These are phyloP conservation scores for Prunella fulvescens DNA, from an alignment of 2,113 vertebrate genomes.

Conservation along the genomic window DNA sequence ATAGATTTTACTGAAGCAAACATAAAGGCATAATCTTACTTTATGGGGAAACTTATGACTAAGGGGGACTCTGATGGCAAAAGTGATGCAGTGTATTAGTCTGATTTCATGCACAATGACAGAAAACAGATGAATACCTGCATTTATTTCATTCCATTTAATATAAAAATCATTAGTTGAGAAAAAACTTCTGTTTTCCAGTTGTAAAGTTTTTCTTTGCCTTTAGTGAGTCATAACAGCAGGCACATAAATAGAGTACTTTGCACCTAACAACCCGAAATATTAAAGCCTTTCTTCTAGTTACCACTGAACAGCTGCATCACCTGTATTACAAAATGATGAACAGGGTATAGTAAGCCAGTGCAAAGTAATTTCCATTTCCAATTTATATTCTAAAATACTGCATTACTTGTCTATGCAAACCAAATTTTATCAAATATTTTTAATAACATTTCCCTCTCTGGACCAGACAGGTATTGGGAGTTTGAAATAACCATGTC, in stretches of 20 bases:
- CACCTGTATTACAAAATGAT: conserved; percentile 35
- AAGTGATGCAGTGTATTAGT: neutral
- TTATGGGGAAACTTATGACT: neutral
- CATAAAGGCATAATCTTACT: neutral
- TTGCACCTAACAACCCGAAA: neutral
- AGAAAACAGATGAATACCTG: neutral
- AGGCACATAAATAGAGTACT: conserved; percentile 4
- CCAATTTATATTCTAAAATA: conserved; percentile 47
- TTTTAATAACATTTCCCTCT: conserved; percentile 25
- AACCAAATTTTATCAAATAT: neutral
- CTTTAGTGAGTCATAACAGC: conserved; percentile 24
- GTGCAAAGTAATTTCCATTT: conserved; percentile 35
- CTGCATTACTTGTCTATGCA: conserved; percentile 1
- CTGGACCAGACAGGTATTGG: neutral
- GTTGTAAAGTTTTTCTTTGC: neutral
- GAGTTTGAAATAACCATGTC: neutral
- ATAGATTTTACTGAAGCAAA: neutral
- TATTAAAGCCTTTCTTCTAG: conserved; percentile 28
- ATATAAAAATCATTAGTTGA: conserved; percentile 13
- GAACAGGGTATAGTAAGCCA: conserved; percentile 19
- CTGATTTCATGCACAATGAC: neutral
- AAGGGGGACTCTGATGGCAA: neutral
- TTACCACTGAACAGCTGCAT: conserved; percentile 41
- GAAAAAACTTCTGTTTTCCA: neutral
- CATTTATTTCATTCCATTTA: neutral